Conservation (phyloP, 1,140 invertebrate genomes). For the Listronotus oregonensis region DNA sequence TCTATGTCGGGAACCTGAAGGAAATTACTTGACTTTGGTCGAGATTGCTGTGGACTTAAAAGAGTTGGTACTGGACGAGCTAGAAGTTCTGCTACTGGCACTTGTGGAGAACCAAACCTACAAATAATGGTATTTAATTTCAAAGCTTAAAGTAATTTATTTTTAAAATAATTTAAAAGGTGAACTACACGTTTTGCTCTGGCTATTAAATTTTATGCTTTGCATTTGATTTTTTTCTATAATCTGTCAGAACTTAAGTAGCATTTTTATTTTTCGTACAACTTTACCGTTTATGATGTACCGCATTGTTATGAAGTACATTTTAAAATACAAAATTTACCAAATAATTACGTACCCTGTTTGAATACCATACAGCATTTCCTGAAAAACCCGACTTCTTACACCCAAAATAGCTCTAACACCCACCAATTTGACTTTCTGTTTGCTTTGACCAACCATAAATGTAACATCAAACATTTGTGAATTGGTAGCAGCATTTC, state of each 20-base stretch:
- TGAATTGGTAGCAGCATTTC: slow-evolving; percentile 71
- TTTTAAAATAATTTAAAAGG: neutral
- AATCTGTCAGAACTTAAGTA: too few relatives aligned
- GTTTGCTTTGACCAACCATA: slow-evolving; percentile 86
- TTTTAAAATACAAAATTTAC: too few relatives aligned
- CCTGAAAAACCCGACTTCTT: slow-evolving; percentile 85
- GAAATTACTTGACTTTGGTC: slow-evolving; percentile 90
- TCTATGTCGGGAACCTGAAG: slow-evolving; percentile 67
- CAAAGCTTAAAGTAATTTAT: neutral
- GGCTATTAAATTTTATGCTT: too few relatives aligned
- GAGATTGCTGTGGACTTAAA: slow-evolving; percentile 73
- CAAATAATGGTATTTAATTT: neutral
- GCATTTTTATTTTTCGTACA: too few relatives aligned
- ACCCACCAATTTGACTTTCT: slow-evolving; percentile 86
- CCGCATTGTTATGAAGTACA: too few relatives aligned
- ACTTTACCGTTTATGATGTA: too few relatives aligned
- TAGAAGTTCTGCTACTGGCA: slow-evolving; percentile 85
- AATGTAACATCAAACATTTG: slow-evolving; percentile 90
- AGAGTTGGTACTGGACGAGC: slow-evolving; percentile 83
- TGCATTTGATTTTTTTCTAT: too few relatives aligned
- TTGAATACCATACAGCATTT: slow-evolving; percentile 94
- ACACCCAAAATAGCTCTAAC: slow-evolving; percentile 91
- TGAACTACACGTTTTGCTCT: too few relatives aligned
- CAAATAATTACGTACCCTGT: slow-evolving; percentile 62
- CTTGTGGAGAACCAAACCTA: slow-evolving; percentile 86